A percentile compares a stretch with the other conserved stretches of the same genome.
Conservation (phyloP, 2,797 vertebrate species). For the Ctenosaura bakeri region DNA sequence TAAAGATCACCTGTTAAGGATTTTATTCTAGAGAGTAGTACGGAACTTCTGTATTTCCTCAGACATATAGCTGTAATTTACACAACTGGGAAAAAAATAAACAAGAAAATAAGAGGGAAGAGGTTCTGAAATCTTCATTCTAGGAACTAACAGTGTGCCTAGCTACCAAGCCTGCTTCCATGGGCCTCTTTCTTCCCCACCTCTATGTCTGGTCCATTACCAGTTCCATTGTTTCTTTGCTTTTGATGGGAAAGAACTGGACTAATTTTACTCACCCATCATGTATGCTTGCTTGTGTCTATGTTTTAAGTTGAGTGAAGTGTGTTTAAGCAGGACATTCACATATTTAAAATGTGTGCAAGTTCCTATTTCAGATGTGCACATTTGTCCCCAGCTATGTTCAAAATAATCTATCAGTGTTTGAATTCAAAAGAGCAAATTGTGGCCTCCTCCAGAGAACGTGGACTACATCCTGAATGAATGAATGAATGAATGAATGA, state of each 20-base stretch:
- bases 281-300: too few relatives aligned
- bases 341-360: too few relatives aligned
- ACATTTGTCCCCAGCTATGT: too few relatives aligned
- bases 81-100: neutral
- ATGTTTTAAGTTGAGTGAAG: too few relatives aligned
- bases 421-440: too few relatives aligned
- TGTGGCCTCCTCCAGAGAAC: too few relatives aligned
- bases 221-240: too few relatives aligned
- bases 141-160: neutral
- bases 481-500: neutral
- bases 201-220: neutral
- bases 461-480: neutral
- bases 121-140: neutral
- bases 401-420: too few relatives aligned
- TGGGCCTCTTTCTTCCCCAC: neutral
- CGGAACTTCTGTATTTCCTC: conserved; percentile 6
- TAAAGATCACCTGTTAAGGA: conserved; percentile 49
- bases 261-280: too few relatives aligned
- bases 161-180: neutral
- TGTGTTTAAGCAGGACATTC: too few relatives aligned
- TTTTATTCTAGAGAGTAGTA: conserved; percentile 19
- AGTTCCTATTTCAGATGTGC: too few relatives aligned
- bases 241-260: too few relatives aligned
- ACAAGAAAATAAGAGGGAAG: conserved; percentile 4
- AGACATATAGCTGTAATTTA: conserved; percentile 23